phyloP scores from a whole-genome alignment of 2,888 invertebrate genomes.

The Hyposoter didymator region DNA sequence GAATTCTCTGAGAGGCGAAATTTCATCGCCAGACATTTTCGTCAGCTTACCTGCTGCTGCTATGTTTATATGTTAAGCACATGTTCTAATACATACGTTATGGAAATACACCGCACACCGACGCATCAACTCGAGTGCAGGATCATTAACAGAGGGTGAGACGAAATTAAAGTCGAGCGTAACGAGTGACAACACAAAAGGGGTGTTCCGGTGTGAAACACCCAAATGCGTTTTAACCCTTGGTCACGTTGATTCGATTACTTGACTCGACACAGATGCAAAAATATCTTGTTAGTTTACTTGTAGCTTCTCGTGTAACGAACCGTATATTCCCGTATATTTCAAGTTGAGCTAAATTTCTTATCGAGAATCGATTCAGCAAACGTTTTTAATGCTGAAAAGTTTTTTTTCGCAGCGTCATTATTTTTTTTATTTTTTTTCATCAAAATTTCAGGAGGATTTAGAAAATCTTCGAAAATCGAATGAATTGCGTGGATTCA shows the following conservation, averaged over 20 bases:
- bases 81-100: conserved; percentile 22
- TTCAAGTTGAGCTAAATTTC: neutral
- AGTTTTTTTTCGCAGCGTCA: neutral
- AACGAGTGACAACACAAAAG: conserved; percentile 51
- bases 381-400: neutral
- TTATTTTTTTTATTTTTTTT: too few species aligned
- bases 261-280: conserved; percentile 1
- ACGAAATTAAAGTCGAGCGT: conserved; percentile 52
- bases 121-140: neutral
- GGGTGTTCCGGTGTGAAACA: conserved; percentile 4
- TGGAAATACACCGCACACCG: neutral
- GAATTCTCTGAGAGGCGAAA: conserved; percentile 32
- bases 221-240: conserved; percentile 40
- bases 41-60: neutral
- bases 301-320: neutral
- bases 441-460: too few species aligned
- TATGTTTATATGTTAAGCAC: neutral
- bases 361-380: neutral
- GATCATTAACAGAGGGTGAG: conserved; percentile 52
- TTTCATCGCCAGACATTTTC: conserved; percentile 47
- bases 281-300: conserved; percentile 2
- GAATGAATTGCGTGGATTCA: too few species aligned
- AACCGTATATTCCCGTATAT: neutral
- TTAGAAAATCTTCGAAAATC: too few species aligned
- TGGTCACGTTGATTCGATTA: conserved; percentile 50